Conservation (phyloP, 1,140 invertebrate genomes). For the Nymphalis io region DNA sequence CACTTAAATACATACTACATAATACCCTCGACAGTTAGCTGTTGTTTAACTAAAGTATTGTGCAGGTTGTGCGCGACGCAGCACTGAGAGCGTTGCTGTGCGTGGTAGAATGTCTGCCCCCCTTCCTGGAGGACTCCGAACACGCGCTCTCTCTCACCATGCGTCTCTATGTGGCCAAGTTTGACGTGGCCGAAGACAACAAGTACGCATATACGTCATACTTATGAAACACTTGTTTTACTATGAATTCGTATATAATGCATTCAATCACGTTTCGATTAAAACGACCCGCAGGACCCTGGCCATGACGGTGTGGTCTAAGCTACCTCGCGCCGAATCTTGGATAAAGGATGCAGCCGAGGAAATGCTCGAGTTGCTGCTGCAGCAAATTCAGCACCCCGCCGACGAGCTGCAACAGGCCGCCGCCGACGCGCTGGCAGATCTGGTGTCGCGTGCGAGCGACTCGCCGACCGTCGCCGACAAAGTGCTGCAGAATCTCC, state of each 20-base stretch:
- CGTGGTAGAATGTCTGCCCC: conserved; percentile 84
- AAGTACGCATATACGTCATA: conserved; percentile 71
- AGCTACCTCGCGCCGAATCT: conserved; percentile 44
- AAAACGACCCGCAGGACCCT: conserved; percentile 76
- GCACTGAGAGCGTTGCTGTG: conserved; percentile 87
- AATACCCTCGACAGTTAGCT: too few relatives aligned
- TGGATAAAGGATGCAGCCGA: conserved; percentile 74
- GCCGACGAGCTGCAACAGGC: conserved; percentile 90
- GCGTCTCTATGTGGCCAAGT: conserved; percentile 89
- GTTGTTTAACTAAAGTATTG: too few relatives aligned
- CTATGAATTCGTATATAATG: too few relatives aligned
- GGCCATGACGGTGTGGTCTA: conserved; percentile 86
- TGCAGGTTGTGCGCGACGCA: conserved; percentile 88
- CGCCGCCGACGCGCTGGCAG: conserved; percentile 87
- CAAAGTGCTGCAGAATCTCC: conserved; percentile 84
- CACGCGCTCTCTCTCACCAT: conserved; percentile 84
- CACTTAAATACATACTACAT: too few relatives aligned
- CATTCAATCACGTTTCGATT: background rate
- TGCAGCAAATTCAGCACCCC: conserved; percentile 89
- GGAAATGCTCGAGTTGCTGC: conserved; percentile 83
- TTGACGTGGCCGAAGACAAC: conserved; percentile 87
- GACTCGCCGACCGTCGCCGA: conserved; percentile 56
- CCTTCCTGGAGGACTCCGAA: conserved; percentile 82
- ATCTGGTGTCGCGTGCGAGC: conserved; percentile 82
- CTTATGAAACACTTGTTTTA: background rate